Evolutionary conservation across 2,888 invertebrate species (phyloP).

Genomic region (Drosophila borealis): DNA sequence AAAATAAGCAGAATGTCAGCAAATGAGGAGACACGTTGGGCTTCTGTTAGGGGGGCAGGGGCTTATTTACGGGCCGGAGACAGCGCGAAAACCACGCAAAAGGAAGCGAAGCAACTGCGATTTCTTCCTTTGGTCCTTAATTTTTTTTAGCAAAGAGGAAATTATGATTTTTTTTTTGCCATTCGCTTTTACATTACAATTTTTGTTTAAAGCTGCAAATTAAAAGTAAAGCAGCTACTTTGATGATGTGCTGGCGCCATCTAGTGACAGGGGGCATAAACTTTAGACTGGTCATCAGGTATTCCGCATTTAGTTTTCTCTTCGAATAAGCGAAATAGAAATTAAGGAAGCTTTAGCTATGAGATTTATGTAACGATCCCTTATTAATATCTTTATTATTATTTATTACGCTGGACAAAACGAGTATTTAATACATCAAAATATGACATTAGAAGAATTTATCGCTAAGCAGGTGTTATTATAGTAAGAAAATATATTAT

Average conservation of each 20-base stretch:
- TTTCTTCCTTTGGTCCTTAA: conserved; percentile 19
- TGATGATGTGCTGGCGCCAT: conserved; percentile 7
- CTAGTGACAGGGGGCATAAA: neutral
- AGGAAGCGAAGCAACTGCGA: conserved; percentile 65
- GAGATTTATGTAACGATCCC: too few relatives aligned
- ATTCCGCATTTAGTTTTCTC: neutral
- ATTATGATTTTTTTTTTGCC: conserved; percentile 66
- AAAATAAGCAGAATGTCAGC: conserved; percentile 31
- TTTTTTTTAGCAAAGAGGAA: conserved; percentile 59
- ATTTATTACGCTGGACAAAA: too few relatives aligned
- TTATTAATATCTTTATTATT: too few relatives aligned
- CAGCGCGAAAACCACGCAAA: conserved; percentile 55
- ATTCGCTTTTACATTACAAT: conserved; percentile 14
- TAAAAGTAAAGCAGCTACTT: conserved; percentile 8
- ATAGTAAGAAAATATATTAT: too few relatives aligned
- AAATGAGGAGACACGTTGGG: conserved; percentile 22
- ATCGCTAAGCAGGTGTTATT: too few relatives aligned
- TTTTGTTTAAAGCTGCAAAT: conserved; percentile 11
- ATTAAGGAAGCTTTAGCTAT: too few relatives aligned
- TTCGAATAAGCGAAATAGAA: neutral
- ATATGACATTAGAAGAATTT: too few relatives aligned
- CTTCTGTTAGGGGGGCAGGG: conserved; percentile 8
- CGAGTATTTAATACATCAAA: too few relatives aligned
- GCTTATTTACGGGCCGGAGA: conserved; percentile 68
- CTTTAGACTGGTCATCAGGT: neutral